These are phyloP conservation scores for Melanotus villosus DNA, from an alignment of 2,888 invertebrate genomes.

Conservation along the genomic window DNA sequence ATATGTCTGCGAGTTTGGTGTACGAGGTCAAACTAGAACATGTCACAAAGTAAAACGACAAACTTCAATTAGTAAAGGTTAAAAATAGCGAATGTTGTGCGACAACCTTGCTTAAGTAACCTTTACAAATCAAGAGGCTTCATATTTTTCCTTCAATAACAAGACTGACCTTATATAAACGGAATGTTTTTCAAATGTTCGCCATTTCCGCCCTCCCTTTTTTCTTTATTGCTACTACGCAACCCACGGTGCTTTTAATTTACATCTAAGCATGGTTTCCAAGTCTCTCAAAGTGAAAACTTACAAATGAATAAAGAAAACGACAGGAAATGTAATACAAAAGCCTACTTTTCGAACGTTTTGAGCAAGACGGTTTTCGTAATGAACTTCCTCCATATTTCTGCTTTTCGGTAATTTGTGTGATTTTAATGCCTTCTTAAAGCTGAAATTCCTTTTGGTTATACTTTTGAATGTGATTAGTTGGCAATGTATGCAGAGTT, in stretches of 20 bases:
- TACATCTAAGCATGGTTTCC: constrained; percentile 11
- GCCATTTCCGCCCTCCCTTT: neutral
- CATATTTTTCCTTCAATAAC: constrained; percentile 7
- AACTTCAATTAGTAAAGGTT: neutral
- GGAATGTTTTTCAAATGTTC: neutral
- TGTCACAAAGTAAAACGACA: neutral
- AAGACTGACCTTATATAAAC: constrained; percentile 9
- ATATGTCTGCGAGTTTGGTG: no score
- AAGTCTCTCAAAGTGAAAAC: constrained; percentile 14
- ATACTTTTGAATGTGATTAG: no score
- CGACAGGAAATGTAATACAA: neutral
- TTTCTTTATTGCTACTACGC: constrained; percentile 2
- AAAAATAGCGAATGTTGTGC: neutral
- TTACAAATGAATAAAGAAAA: constrained; percentile 1
- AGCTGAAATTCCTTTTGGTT: no score
- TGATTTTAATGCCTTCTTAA: no score
- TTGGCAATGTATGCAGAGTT: no score
- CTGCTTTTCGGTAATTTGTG: no score
- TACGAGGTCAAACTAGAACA: neutral
- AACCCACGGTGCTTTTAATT: constrained; percentile 9
- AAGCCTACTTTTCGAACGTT: neutral
- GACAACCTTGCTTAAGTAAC: neutral
- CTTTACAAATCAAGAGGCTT: neutral
- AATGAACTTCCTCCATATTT: constrained; percentile 6
- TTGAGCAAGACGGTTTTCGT: neutral